A percentile compares a stretch with the other conserved stretches of the same genome.
Evolutionary conservation across 2,797 vertebrate genomes (phyloP).

Genomic region (Taenioides sp.): DNA sequence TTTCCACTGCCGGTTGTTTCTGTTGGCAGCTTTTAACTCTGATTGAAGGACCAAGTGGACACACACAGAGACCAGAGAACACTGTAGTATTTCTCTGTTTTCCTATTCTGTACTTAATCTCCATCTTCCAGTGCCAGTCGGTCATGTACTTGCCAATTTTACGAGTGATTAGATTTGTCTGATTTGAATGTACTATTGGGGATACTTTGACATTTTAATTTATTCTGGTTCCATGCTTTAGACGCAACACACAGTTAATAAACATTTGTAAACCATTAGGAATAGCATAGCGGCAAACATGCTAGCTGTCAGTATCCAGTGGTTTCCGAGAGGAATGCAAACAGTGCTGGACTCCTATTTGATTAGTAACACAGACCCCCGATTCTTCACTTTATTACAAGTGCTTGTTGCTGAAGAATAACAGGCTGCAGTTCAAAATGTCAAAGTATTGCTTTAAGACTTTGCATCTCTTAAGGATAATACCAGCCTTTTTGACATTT

Average conservation of each 20-base stretch:
- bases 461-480: conserved; percentile 46
- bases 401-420: conserved; percentile 41
- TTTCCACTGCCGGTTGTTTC: conserved; percentile 52
- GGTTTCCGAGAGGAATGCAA: conserved; percentile 36
- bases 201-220: conserved; percentile 53
- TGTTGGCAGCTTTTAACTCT: conserved; percentile 55
- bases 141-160: conserved; percentile 61
- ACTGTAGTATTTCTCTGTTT: conserved; percentile 58
- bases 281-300: conserved; percentile 5
- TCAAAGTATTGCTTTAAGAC: conserved; percentile 48
- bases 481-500: conserved; percentile 48
- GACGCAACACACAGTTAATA: neutral
- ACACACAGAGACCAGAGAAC: conserved; percentile 66
- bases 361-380: conserved; percentile 15
- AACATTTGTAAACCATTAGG: conserved; percentile 8
- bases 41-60: conserved; percentile 64
- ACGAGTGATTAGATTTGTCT: conserved; percentile 40
- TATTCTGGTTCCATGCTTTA: conserved; percentile 2
- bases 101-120: conserved; percentile 47
- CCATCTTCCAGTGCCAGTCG: conserved; percentile 65
- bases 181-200: conserved; percentile 51
- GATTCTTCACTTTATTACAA: conserved; percentile 22
- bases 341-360: conserved; percentile 31
- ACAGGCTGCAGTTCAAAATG: conserved; percentile 49
- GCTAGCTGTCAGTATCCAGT: conserved; percentile 18